These are phyloP conservation scores for Neomonachus schauinslandi DNA, from an alignment of 2,113 vertebrate genomes.

Conservation along the genomic window DNA sequence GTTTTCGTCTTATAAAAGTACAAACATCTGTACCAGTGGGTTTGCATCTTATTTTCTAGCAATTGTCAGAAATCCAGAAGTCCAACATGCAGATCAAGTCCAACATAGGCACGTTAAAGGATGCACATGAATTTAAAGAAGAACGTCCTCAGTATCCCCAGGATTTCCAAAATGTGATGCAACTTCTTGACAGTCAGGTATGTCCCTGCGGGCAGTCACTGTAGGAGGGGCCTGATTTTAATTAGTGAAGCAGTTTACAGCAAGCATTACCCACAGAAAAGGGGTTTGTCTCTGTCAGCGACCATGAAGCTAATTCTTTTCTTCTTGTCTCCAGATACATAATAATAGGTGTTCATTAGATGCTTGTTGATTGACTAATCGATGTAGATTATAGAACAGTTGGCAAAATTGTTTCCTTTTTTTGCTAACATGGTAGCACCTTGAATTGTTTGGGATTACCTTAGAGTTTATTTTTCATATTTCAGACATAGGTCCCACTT, in stretches of 20 bases:
- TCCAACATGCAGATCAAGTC: conserved; percentile 85
- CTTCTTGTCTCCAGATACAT: not conserved
- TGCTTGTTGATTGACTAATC: not conserved
- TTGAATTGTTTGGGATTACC: not conserved
- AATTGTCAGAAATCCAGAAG: conserved; percentile 88
- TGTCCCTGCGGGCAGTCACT: not conserved
- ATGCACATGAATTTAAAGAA: conserved; percentile 84
- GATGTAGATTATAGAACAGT: not conserved
- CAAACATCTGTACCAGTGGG: not conserved
- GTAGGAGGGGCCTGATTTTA: not conserved
- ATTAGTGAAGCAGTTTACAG: not conserved
- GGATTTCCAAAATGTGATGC: conserved; percentile 87
- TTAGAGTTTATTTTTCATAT: not conserved
- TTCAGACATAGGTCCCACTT: not conserved
- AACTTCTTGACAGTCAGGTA: conserved; percentile 93
- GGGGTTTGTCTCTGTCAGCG: not conserved
- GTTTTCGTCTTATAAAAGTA: not conserved
- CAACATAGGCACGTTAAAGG: conserved; percentile 86
- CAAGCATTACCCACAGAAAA: not conserved
- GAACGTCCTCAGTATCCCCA: conserved; percentile 78
- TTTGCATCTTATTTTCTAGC: conserved; percentile 77
- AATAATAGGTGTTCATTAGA: not conserved
- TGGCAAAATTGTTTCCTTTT: not conserved
- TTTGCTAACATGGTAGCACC: not conserved
- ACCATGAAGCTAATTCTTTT: not conserved